Evolutionary conservation across 2,113 vertebrate species (phyloP).

Genomic region (Ancistrus triradiatus): DNA sequence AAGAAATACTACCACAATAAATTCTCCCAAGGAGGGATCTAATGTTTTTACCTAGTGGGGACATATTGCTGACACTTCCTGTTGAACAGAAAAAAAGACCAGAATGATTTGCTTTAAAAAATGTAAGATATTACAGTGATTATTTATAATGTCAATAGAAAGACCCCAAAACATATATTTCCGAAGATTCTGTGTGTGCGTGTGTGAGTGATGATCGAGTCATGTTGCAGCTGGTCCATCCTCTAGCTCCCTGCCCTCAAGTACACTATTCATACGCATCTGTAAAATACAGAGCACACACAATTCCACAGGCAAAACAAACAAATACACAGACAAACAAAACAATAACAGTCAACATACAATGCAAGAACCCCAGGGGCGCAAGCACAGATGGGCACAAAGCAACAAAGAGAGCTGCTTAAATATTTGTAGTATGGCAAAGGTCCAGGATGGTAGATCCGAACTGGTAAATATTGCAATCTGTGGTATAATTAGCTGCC

Average conservation of each 20-base stretch:
- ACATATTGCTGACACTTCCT: too few species aligned
- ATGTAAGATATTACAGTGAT: too few species aligned
- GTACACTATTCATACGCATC: constrained; percentile 57
- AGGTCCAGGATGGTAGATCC: too few species aligned
- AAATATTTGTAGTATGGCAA: not conserved
- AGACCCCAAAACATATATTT: too few species aligned
- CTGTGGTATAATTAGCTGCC: not conserved
- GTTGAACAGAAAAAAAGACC: too few species aligned
- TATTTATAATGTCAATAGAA: too few species aligned
- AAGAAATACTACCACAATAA: too few species aligned
- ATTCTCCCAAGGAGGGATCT: too few species aligned
- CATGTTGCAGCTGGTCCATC: constrained; percentile 59
- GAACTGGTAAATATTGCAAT: not conserved
- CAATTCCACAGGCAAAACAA: constrained; percentile 47
- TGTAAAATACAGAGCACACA: constrained; percentile 58
- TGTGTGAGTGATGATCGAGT: constrained; percentile 47
- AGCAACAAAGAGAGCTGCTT: constrained; percentile 1
- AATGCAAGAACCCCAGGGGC: constrained; percentile 22
- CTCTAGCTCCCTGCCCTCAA: constrained; percentile 48
- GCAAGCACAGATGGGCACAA: constrained; percentile 2
- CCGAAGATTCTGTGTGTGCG: constrained; percentile 1
- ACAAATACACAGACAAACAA: constrained; percentile 32
- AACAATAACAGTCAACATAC: constrained; percentile 32
- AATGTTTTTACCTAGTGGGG: too few species aligned
- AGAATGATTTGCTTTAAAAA: too few species aligned